Evolutionary conservation across 2,113 vertebrate genomes (phyloP), one percentile per base, ranked within the genome.

Genomic region (Ameiurus melas): DNA sequence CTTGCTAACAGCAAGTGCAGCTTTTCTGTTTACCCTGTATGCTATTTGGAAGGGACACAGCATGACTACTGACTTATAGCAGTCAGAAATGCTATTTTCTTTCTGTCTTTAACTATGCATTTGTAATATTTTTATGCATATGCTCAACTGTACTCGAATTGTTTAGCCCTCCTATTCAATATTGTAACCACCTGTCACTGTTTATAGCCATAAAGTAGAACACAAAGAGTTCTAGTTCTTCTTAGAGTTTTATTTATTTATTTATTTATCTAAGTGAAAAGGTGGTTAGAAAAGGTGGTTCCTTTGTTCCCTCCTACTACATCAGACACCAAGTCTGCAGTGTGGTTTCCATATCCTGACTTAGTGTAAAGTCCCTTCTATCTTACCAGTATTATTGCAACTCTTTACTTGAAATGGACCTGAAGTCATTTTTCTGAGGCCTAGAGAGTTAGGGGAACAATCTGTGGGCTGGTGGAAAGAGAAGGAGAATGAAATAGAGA

Each of bases 351-450:
- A 88, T 83, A 85, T 89, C 57, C 80, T 87, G 83, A 83, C 82
- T n/a, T 25, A 75, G 55, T 83, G 68, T 87, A 43, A 66, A 80
- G 55, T 75, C 77, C 70, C 73, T 89, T 25, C 13, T 13, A 43
- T 85, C 43, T 79, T 33, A 89, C 78, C 84, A 84, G 43, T 84
- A 86, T 92, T 90, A 60, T 92, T 91, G 86, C 57, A 87, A 73
- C 66, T 88, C 86, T 78, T 85, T 86, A 51, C 53, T 53, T 16
- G n/a, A 85, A 87, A 87, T 60, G 79, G 91, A 81, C 87, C 85
- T 78, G 77, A 91, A 33, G 17, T 92, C 73, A 77, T 91, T 84
- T 83, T 89, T 47, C 33, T 90, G 8, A 53, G 81, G 83, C 64
- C 81, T 71, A 12, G 17, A 30, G 62, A 81, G 57, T 70, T 64